Percentiles rank a stretch among this genome's conserved stretches.
Evolutionary conservation across 2,113 vertebrate species (phyloP).

Genomic region (Platysternon megacephalum): DNA sequence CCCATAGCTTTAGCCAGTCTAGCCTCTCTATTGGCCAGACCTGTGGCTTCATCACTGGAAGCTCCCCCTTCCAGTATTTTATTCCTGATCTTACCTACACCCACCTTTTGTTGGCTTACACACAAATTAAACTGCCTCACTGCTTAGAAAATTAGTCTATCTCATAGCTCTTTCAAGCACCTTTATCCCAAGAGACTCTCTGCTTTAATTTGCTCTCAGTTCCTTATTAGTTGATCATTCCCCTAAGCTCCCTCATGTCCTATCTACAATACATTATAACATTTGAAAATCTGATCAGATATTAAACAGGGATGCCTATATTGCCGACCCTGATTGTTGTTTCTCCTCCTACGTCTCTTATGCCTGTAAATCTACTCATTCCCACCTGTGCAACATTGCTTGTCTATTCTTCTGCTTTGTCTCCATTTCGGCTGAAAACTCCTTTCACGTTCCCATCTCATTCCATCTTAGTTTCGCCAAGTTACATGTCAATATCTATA

Average conservation of each 20-base stretch:
- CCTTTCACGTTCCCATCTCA: neutral
- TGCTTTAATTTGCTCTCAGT: conserved; percentile 32
- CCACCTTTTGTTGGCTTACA: neutral
- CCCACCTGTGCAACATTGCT: conserved; percentile 1
- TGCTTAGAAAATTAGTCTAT: conserved; percentile 7
- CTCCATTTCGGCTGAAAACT: neutral
- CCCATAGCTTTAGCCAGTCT: neutral
- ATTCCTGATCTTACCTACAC: neutral
- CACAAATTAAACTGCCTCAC: neutral
- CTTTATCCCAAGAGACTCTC: neutral
- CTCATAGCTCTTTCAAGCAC: neutral
- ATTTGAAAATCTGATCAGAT: conserved; percentile 43
- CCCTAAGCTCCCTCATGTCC: neutral
- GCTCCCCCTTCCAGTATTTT: neutral
- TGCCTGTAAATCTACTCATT: neutral
- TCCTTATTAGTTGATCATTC: neutral
- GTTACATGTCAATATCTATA: neutral
- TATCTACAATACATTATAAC: neutral
- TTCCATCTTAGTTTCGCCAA: neutral
- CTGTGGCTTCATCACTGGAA: neutral
- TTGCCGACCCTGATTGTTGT: neutral
- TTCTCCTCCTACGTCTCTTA: neutral
- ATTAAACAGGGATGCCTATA: neutral
- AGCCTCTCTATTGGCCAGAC: neutral
- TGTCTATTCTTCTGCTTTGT: neutral